These are phyloP conservation scores for Barnardius zonarius DNA, from an alignment of 2,113 vertebrate genomes.

Conservation along the genomic window DNA sequence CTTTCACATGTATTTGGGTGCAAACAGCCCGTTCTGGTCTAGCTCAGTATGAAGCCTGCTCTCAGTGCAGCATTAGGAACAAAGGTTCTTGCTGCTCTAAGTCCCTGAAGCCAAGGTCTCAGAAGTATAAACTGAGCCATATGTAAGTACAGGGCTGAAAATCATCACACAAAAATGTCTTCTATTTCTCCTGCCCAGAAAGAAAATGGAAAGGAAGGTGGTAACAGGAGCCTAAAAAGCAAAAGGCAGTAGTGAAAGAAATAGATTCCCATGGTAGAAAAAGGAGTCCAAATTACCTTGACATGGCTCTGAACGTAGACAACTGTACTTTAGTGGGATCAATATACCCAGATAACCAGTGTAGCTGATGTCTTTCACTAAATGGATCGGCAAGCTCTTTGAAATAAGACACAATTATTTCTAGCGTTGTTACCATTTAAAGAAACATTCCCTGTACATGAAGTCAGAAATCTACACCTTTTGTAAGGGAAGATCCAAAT, in stretches of 20 bases:
- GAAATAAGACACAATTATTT: not conserved
- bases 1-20: not conserved
- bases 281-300: not conserved
- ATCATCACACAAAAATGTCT: not conserved
- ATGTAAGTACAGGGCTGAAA: not conserved
- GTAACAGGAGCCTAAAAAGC: not conserved
- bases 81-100: not conserved
- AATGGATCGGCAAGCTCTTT: not conserved
- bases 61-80: not conserved
- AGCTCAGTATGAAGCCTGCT: not conserved
- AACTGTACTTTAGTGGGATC: not conserved
- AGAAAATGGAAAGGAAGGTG: not conserved
- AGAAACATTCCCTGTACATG: not conserved
- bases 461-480: not conserved
- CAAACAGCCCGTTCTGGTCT: not conserved
- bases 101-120: not conserved
- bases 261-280: not conserved
- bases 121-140: not conserved
- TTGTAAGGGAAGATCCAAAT: not conserved
- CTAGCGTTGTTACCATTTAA: not conserved
- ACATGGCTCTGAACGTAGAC: not conserved
- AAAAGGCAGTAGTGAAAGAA: not conserved
- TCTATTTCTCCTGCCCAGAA: not conserved
- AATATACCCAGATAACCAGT: rapidly evolving
- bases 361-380: not conserved